phyloP scores from a whole-genome alignment of 1,140 invertebrate species.

The Laodelphax striatellus region DNA sequence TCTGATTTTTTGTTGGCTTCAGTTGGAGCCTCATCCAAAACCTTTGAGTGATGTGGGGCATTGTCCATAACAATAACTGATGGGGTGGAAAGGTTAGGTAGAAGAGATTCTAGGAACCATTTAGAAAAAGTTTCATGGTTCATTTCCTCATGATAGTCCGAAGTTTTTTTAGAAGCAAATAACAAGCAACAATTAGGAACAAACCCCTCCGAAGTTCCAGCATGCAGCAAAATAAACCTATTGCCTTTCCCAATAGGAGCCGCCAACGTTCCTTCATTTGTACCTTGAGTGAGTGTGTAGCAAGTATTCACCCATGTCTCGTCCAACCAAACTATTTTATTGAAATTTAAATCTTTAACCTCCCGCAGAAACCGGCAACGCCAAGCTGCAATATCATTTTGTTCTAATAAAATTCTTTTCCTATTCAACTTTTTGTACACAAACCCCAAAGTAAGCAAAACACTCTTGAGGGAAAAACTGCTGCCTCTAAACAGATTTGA shows the following conservation, averaged over 20 bases:
- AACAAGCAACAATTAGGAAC: background rate
- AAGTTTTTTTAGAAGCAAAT: background rate
- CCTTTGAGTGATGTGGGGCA: background rate
- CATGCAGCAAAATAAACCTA: background rate
- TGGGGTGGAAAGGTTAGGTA: background rate
- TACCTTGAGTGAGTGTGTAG: background rate
- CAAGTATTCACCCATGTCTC: background rate
- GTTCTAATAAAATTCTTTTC: too few species aligned
- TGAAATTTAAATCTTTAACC: too few species aligned
- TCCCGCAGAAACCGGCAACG: too few species aligned
- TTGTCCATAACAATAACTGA: background rate
- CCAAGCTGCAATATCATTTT: too few species aligned
- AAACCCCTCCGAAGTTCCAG: background rate
- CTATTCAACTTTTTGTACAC: too few species aligned
- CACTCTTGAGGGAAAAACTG: too few species aligned
- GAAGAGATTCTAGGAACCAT: background rate
- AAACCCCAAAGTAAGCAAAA: too few species aligned
- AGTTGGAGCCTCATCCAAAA: background rate
- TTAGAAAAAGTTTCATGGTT: background rate
- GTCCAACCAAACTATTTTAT: background rate
- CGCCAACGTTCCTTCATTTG: background rate
- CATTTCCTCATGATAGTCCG: background rate
- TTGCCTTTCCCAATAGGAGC: background rate
- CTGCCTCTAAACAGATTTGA: too few species aligned
- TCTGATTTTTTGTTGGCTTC: background rate